phyloP scores from a whole-genome alignment of 1,140 invertebrate species.

The Zaprionus africanus region DNA sequence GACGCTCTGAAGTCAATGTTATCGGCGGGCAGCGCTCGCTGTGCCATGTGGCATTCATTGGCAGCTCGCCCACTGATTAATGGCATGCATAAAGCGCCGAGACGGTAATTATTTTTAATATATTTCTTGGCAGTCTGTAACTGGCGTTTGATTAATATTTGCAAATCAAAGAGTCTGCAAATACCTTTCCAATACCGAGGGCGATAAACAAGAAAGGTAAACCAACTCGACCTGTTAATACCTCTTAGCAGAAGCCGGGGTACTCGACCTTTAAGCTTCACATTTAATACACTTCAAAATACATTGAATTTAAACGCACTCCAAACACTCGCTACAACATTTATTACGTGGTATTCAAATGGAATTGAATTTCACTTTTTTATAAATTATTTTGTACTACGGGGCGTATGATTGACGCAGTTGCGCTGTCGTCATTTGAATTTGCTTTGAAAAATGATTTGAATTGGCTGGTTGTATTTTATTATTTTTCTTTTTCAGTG shows the following conservation, averaged over 20 bases:
- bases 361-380: conserved; percentile 53
- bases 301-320: background rate
- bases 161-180: conserved; percentile 35
- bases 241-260: background rate
- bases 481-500: conserved; percentile 11
- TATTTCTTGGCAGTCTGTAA: conserved; percentile 51
- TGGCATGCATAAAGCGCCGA: conserved; percentile 52
- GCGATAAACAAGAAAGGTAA: conserved; percentile 24
- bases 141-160: conserved; percentile 71
- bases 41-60: conserved; percentile 55
- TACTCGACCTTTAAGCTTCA: background rate
- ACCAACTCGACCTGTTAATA: background rate
- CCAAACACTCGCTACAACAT: background rate
- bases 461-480: conserved; percentile 25
- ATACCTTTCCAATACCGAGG: conserved; percentile 9
- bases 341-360: conserved; percentile 23
- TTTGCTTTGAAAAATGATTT: conserved; percentile 51
- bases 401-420: conserved; percentile 65
- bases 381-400: conserved; percentile 29
- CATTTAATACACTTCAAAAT: background rate
- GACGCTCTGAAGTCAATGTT: conserved; percentile 54
- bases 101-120: conserved; percentile 79
- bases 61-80: conserved; percentile 59
- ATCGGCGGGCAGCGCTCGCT: conserved; percentile 43
- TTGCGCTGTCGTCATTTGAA: conserved; percentile 39